Evolutionary conservation across 1,140 invertebrate genomes (phyloP).

Genomic region (Ceratoteleas bidentatus): DNA sequence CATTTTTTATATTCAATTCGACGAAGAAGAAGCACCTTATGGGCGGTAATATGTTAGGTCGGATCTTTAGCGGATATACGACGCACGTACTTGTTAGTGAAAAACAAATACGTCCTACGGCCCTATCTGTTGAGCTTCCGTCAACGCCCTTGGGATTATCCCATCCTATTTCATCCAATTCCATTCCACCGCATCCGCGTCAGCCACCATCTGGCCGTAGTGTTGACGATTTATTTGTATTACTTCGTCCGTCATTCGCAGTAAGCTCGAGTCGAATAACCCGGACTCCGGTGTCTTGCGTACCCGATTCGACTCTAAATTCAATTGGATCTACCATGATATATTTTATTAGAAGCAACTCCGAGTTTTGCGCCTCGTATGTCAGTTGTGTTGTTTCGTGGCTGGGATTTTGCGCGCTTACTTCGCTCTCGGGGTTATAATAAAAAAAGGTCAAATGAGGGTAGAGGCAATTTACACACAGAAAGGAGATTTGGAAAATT

Average conservation of each 20-base stretch:
- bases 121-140: slow-evolving; percentile 69
- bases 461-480: slow-evolving; percentile 3
- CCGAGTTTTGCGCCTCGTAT: slow-evolving; percentile 29
- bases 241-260: slow-evolving; percentile 68
- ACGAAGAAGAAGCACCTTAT: slow-evolving; percentile 51
- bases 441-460: slow-evolving; percentile 36
- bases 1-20: slow-evolving; percentile 41
- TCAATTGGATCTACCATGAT: slow-evolving; percentile 65
- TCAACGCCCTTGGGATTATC: slow-evolving; percentile 76
- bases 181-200: slow-evolving; percentile 70
- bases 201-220: slow-evolving; percentile 72
- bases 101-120: slow-evolving; percentile 74
- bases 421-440: slow-evolving; percentile 29
- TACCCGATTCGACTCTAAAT: slow-evolving; percentile 61
- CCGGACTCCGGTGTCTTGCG: slow-evolving; percentile 47
- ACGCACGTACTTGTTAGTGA: slow-evolving; percentile 72
- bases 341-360: slow-evolving; percentile 64
- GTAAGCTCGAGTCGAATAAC: slow-evolving; percentile 62
- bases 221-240: slow-evolving; percentile 77
- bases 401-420: slow-evolving; percentile 29
- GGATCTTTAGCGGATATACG: slow-evolving; percentile 65
- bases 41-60: slow-evolving; percentile 60
- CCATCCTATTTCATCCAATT: slow-evolving; percentile 71
- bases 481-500: slow-evolving; percentile 16
- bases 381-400: slow-evolving; percentile 20